phyloP scores from a whole-genome alignment of 2,797 vertebrate species.

The Crocidura indochinensis region DNA sequence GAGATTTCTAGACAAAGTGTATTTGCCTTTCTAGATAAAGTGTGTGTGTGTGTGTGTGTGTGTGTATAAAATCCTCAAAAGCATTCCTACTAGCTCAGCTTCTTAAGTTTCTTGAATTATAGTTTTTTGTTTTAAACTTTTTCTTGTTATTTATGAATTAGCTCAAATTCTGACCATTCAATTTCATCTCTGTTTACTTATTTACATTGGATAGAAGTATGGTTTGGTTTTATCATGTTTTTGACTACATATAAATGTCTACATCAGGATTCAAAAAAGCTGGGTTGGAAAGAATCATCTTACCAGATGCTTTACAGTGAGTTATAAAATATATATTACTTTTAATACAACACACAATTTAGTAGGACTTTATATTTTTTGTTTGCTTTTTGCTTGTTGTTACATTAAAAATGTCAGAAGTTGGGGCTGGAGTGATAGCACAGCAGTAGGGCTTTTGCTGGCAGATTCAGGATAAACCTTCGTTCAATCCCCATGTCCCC shows the following conservation, averaged over 20 bases:
- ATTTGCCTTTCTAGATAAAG: too few relatives aligned
- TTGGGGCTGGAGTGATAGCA: too few relatives aligned
- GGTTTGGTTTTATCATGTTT: neutral
- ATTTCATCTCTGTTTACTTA: neutral
- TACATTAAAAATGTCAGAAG: neutral
- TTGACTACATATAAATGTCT: slow-evolving; percentile 20
- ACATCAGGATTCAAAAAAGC: neutral
- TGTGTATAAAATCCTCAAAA: neutral
- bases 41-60: too few relatives aligned
- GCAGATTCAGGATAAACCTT: too few relatives aligned
- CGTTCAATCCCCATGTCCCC: too few relatives aligned
- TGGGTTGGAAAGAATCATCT: neutral
- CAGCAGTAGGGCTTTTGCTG: too few relatives aligned
- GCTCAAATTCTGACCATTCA: neutral
- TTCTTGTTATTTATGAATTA: neutral
- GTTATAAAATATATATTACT: too few relatives aligned
- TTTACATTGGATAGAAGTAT: neutral
- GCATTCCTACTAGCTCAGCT: neutral
- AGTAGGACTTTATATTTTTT: neutral
- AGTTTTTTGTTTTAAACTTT: neutral
- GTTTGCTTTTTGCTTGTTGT: neutral
- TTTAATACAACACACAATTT: too few relatives aligned
- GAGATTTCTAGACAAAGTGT: too few relatives aligned
- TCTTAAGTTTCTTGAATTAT: neutral
- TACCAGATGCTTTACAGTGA: neutral